Conservation (phyloP, 2,113 vertebrate genomes). For the Gnathonemus echidnorhynchus region DNA sequence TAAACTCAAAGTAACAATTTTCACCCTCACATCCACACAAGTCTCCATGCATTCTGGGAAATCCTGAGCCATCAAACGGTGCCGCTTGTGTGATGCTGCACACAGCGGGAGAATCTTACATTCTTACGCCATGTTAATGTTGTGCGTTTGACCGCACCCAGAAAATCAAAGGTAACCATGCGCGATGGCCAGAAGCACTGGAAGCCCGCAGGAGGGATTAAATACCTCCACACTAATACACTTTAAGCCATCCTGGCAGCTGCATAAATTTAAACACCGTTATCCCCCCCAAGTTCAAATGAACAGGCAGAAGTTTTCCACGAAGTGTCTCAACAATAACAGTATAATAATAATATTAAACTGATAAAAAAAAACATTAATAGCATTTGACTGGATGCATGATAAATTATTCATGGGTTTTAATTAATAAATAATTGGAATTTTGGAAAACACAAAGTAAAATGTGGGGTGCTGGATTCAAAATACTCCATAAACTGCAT, state of each 20-base stretch:
- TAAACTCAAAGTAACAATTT: neutral
- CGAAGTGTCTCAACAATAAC: neutral
- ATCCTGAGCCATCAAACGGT: neutral
- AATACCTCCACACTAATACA: neutral
- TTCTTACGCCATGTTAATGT: neutral
- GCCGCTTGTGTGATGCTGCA: neutral
- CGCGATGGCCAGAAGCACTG: neutral
- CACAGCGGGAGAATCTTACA: neutral
- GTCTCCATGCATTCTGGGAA: neutral
- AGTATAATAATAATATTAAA: neutral
- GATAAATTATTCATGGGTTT: neutral
- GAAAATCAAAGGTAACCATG: constrained; percentile 11
- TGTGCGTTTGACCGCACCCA: neutral
- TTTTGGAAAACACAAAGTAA: neutral
- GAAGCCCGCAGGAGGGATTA: neutral
- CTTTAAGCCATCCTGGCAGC: neutral
- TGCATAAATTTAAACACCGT: neutral
- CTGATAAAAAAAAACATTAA: neutral
- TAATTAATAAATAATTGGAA: neutral
- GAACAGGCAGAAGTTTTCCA: neutral
- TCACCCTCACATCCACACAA: neutral
- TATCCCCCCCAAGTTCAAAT: neutral
- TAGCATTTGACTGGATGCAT: neutral
- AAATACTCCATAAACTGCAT: neutral
- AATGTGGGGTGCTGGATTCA: neutral